These are phyloP conservation scores for Drosophila antonietae DNA, from an alignment of 2,888 invertebrate genomes.

Conservation along the genomic window DNA sequence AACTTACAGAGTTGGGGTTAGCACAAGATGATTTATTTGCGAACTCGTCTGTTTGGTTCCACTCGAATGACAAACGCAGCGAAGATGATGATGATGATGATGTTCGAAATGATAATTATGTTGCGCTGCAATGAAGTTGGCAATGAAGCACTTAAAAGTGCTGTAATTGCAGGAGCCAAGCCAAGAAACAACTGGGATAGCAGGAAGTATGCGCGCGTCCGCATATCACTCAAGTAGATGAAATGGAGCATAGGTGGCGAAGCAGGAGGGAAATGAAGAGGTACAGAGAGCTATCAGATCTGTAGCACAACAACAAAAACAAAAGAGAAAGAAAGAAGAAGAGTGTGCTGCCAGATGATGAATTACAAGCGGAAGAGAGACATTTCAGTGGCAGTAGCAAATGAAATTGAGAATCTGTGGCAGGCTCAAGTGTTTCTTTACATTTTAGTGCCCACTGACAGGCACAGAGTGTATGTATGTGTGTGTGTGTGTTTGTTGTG, in stretches of 20 bases:
- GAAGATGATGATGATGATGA: conserved; percentile 19
- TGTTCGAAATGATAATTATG: conserved; percentile 56
- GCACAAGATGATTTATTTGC: conserved; percentile 78
- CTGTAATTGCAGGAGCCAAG: conserved; percentile 73
- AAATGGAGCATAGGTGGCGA: not conserved
- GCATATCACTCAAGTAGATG: conserved; percentile 53
- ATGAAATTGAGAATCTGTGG: conserved; percentile 60
- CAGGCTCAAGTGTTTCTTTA: conserved; percentile 71
- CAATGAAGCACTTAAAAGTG: conserved; percentile 78
- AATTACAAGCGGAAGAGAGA: conserved; percentile 83
- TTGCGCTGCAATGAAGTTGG: conserved; percentile 75
- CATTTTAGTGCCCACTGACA: conserved; percentile 75
- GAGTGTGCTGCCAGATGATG: conserved; percentile 67
- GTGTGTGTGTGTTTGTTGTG: conserved; percentile 36
- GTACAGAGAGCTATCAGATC: conserved; percentile 12
- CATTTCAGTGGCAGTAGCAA: conserved; percentile 69
- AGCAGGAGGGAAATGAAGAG: not conserved
- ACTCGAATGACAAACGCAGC: conserved; percentile 78
- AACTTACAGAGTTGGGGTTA: conserved; percentile 24
- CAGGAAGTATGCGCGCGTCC: conserved; percentile 63
- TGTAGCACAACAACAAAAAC: conserved; percentile 1
- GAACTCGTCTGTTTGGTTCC: conserved; percentile 77
- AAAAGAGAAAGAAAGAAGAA: not conserved
- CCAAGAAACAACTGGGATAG: conserved; percentile 48
- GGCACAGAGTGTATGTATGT: conserved; percentile 23